Evolutionary conservation across 2,797 vertebrate genomes (phyloP).

Genomic region (Percopsis omiscomaycus): DNA sequence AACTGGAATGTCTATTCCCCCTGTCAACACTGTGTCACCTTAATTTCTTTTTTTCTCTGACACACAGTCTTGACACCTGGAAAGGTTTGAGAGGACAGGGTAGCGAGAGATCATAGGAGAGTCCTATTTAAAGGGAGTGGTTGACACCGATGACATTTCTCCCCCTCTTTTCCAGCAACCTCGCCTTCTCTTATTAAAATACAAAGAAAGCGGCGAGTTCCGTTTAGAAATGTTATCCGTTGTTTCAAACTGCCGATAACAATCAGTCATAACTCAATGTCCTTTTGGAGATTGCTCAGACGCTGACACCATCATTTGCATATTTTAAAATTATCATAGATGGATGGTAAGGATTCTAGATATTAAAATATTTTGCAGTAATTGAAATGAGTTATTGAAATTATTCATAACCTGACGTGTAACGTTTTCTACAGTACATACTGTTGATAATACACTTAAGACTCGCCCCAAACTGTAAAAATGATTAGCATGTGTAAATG

Average conservation of each 20-base stretch:
- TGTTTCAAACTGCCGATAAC: constrained; percentile 68
- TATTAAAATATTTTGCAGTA: constrained; percentile 67
- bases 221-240: constrained; percentile 55
- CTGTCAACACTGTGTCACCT: constrained; percentile 92
- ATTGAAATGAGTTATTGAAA: constrained; percentile 71
- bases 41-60: constrained; percentile 83
- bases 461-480: constrained; percentile 44
- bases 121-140: constrained; percentile 81
- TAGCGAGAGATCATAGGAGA: constrained; percentile 81
- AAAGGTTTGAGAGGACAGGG: constrained; percentile 73
- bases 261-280: constrained; percentile 72
- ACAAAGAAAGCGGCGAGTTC: constrained; percentile 52
- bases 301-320: constrained; percentile 58
- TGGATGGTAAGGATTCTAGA: constrained; percentile 55
- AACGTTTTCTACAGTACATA: constrained; percentile 40
- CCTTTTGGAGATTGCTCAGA: constrained; percentile 49
- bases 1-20: constrained; percentile 83
- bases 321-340: constrained; percentile 67
- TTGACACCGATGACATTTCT: constrained; percentile 85
- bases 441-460: constrained; percentile 39
- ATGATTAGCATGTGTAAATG: constrained; percentile 24
- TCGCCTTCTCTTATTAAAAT: constrained; percentile 69
- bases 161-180: constrained; percentile 69
- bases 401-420: constrained; percentile 51
- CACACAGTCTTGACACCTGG: constrained; percentile 83